Percentiles rank a stretch among this genome's conserved stretches.
phyloP scores from a whole-genome alignment of 2,888 invertebrate species.

The Nesidiocoris tenuis region DNA sequence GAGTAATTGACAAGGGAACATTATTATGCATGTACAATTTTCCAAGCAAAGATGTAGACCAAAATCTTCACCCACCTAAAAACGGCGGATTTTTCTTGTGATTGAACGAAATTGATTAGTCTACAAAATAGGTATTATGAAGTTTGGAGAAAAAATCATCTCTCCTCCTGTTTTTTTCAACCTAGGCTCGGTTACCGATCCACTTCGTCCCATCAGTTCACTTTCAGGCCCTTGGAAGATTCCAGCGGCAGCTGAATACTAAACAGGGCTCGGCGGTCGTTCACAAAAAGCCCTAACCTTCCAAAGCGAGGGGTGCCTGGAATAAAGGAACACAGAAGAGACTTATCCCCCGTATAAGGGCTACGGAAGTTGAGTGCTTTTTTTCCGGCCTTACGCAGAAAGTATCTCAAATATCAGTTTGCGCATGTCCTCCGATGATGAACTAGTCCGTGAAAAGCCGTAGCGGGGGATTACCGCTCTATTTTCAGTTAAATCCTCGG shows the following conservation, averaged over 20 bases:
- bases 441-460: no score
- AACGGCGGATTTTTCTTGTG: no score
- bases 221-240: background rate
- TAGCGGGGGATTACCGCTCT: no score
- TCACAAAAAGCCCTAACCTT: conserved; percentile 28
- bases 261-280: conserved; percentile 28
- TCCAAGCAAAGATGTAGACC: no score
- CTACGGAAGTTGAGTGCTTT: background rate
- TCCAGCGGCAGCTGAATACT: conserved; percentile 28
- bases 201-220: background rate
- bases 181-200: background rate
- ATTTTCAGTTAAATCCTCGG: no score
- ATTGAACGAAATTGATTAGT: no score
- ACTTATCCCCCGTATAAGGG: background rate
- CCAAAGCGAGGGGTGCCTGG: background rate
- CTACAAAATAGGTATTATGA: no score
- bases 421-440: background rate
- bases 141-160: no score
- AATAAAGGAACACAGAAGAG: background rate
- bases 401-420: background rate
- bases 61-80: no score
- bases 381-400: background rate
- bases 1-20: no score
- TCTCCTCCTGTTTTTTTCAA: no score
- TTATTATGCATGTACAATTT: no score